A percentile compares a stretch with the other conserved stretches of the same genome.
Evolutionary conservation across 2,888 invertebrate genomes (phyloP).

Genomic region (Dryobotodes eremita): DNA sequence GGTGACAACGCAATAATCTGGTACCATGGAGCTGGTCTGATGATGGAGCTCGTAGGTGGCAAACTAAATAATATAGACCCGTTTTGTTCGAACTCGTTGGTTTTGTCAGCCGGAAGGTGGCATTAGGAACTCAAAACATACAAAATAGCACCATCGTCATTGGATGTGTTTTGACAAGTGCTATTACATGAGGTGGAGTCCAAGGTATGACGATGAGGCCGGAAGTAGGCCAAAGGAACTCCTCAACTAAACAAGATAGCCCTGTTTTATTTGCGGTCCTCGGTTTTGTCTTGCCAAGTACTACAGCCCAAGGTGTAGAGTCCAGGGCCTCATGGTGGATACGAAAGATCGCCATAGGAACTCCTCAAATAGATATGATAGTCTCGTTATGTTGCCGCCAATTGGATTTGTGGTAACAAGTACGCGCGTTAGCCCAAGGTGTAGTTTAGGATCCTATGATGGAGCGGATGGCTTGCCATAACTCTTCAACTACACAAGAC

Average conservation of each 20-base stretch:
- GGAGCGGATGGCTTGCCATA: neutral
- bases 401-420: neutral
- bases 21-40: too few relatives aligned
- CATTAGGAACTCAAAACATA: neutral
- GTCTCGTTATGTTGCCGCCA: neutral
- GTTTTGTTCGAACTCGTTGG: neutral
- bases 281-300: neutral
- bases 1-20: too few relatives aligned
- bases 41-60: too few relatives aligned
- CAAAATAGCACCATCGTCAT: neutral
- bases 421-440: neutral
- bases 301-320: too few relatives aligned
- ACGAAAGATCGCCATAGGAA: too few relatives aligned
- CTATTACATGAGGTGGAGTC: neutral
- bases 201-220: too few relatives aligned
- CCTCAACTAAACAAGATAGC: neutral
- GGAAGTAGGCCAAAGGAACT: neutral
- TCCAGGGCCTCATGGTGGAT: too few relatives aligned
- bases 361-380: neutral
- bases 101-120: neutral
- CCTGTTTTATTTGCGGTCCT: neutral
- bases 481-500: neutral
- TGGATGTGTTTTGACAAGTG: neutral
- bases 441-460: neutral
- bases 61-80: too few relatives aligned